phyloP scores from a whole-genome alignment of 2,888 invertebrate species.

The Yponomeuta plumbellus region DNA sequence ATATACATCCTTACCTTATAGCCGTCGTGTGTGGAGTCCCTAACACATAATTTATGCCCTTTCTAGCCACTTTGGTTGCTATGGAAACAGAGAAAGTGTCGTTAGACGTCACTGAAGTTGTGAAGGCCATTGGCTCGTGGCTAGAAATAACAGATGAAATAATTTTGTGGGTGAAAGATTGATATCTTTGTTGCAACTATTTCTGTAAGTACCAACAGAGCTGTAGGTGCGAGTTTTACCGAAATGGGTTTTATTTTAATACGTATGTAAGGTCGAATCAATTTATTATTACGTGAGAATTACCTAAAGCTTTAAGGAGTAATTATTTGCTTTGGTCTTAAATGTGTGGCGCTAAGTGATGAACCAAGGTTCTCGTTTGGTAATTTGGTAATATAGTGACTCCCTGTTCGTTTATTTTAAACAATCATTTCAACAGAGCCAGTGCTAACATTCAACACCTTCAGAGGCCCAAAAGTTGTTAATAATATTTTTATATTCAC shows the following conservation, averaged over 20 bases:
- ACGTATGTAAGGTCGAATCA: constrained; percentile 31
- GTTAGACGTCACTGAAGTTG: too few relatives aligned
- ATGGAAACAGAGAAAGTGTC: too few relatives aligned
- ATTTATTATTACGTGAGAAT: constrained; percentile 40
- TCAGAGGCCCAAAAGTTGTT: not conserved
- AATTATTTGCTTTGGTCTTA: constrained; percentile 16
- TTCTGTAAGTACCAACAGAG: not conserved
- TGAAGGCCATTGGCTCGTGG: not conserved
- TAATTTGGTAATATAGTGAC: constrained; percentile 12
- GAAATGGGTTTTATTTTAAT: constrained; percentile 35
- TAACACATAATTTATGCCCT: too few relatives aligned
- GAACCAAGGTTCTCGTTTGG: constrained; percentile 14
- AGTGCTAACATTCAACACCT: not conserved
- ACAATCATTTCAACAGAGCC: not conserved
- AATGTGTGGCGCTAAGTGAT: constrained; percentile 17
- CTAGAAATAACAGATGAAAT: constrained; percentile 15
- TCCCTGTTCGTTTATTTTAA: not conserved
- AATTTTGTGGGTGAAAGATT: constrained; percentile 22
- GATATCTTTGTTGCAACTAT: not conserved
- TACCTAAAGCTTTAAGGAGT: constrained; percentile 17
- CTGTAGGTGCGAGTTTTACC: not conserved
- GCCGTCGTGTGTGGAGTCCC: too few relatives aligned
- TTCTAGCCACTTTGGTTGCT: too few relatives aligned
- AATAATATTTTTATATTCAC: not conserved
- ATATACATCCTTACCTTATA: too few relatives aligned